Conservation (phyloP, 2,888 invertebrate genomes). For the Dolichomitus sp. region DNA sequence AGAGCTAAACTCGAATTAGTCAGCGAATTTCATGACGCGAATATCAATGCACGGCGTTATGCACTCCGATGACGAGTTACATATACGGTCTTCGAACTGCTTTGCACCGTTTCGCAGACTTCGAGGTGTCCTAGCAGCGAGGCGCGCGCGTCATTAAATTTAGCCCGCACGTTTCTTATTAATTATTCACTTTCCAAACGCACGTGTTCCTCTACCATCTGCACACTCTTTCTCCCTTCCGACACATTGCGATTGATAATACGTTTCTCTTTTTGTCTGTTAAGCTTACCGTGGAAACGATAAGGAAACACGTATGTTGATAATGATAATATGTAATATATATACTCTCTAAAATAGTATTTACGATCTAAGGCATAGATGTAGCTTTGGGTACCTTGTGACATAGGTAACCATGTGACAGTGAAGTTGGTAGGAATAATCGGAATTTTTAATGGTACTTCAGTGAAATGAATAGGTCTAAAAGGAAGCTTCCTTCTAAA, state of each 20-base stretch:
- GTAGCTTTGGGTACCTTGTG: not conserved
- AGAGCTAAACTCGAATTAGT: slow-evolving; percentile 9
- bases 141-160: slow-evolving; percentile 25
- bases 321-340: slow-evolving; percentile 6
- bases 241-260: slow-evolving; percentile 1
- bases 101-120: slow-evolving; percentile 7
- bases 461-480: too few relatives aligned
- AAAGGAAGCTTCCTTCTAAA: too few relatives aligned
- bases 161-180: slow-evolving; percentile 31
- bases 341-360: not conserved
- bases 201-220: not conserved
- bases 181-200: slow-evolving; percentile 30
- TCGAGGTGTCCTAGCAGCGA: not conserved
- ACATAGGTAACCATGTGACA: too few relatives aligned
- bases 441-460: too few relatives aligned
- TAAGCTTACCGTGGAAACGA: slow-evolving; percentile 38
- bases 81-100: slow-evolving; percentile 17
- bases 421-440: not conserved
- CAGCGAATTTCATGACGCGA: slow-evolving; percentile 30
- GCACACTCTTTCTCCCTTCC: not conserved
- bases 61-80: not conserved
- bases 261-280: slow-evolving; percentile 16
- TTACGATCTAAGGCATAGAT: not conserved
- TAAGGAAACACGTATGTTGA: slow-evolving; percentile 44
- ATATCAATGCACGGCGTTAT: slow-evolving; percentile 4